Percentiles rank a stretch among this genome's conserved stretches.
Evolutionary conservation across 1,140 invertebrate genomes (phyloP).

Genomic region (Mactra quadrangularis): DNA sequence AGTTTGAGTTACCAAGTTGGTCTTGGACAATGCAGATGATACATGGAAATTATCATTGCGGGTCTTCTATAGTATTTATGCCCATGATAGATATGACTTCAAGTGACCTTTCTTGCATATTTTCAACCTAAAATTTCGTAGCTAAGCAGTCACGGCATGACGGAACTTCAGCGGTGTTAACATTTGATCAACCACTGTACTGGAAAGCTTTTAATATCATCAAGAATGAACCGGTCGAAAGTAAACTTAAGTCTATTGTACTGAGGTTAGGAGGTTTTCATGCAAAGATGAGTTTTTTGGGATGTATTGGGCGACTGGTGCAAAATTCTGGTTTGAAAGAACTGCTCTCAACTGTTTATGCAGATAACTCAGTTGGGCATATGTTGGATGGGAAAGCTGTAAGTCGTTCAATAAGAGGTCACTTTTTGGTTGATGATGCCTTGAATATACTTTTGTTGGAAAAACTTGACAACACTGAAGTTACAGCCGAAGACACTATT

Average conservation of each 20-base stretch:
- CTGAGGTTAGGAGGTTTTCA: slow-evolving; percentile 62
- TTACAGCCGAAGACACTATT: background rate
- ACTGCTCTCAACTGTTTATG: slow-evolving; percentile 60
- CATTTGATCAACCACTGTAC: slow-evolving; percentile 64
- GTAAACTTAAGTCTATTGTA: slow-evolving; percentile 28
- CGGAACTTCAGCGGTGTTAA: background rate
- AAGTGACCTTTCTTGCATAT: slow-evolving; percentile 6
- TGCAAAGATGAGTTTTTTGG: slow-evolving; percentile 65
- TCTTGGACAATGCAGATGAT: slow-evolving; percentile 1
- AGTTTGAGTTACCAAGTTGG: background rate
- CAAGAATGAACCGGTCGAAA: slow-evolving; percentile 28
- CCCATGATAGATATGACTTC: slow-evolving; percentile 70
- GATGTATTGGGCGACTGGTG: slow-evolving; percentile 61
- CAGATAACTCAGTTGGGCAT: background rate
- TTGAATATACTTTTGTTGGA: background rate
- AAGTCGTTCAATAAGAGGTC: slow-evolving; percentile 8
- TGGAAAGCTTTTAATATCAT: slow-evolving; percentile 64
- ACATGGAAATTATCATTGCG: background rate
- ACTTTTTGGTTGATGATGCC: background rate
- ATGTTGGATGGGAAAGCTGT: slow-evolving; percentile 34
- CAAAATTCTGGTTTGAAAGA: slow-evolving; percentile 56
- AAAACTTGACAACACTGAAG: background rate
- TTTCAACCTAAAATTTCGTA: background rate
- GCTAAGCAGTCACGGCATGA: background rate
- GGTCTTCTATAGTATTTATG: background rate